phyloP scores from a whole-genome alignment of 2,797 vertebrate species.

The Phrynocephalus vlangalii region DNA sequence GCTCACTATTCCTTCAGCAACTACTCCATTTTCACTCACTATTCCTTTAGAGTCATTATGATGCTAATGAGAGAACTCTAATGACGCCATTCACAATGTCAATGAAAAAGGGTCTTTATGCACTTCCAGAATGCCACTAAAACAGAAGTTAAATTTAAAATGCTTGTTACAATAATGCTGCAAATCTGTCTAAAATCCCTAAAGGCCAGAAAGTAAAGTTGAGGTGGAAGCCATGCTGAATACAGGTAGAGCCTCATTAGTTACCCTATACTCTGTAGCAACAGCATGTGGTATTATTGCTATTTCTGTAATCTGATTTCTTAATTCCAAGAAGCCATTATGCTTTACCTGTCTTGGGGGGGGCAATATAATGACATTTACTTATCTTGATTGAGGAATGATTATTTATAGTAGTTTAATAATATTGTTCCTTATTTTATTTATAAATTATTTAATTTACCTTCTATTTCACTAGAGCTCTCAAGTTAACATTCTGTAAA shows the following conservation, averaged over 20 bases:
- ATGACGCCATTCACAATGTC: conserved; percentile 73
- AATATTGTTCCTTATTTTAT: conserved; percentile 26
- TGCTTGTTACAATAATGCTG: conserved; percentile 45
- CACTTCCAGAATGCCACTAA: conserved; percentile 63
- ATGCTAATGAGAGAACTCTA: conserved; percentile 72
- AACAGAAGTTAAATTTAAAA: conserved; percentile 69
- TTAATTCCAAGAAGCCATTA: conserved; percentile 8
- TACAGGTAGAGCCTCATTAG: conserved; percentile 18
- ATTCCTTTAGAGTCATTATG: conserved; percentile 68
- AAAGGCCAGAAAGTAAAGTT: conserved; percentile 32
- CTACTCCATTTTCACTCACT: conserved; percentile 65
- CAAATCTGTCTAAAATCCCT: conserved; percentile 43
- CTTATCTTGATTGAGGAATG: conserved; percentile 5
- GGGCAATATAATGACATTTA: conserved; percentile 13
- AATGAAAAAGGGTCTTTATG: conserved; percentile 71
- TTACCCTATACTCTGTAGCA: not conserved
- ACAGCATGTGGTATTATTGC: not conserved
- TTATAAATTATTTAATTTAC: not conserved
- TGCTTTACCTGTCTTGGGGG: conserved; percentile 42
- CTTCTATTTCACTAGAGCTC: not conserved
- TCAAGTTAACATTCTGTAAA: not conserved
- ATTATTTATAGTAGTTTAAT: conserved; percentile 8
- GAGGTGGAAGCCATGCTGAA: conserved; percentile 20
- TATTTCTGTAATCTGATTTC: conserved; percentile 24
- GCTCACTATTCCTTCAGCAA: conserved; percentile 32